Evolutionary conservation across 2,113 vertebrate genomes (phyloP).

Genomic region (Chionomys nivalis): DNA sequence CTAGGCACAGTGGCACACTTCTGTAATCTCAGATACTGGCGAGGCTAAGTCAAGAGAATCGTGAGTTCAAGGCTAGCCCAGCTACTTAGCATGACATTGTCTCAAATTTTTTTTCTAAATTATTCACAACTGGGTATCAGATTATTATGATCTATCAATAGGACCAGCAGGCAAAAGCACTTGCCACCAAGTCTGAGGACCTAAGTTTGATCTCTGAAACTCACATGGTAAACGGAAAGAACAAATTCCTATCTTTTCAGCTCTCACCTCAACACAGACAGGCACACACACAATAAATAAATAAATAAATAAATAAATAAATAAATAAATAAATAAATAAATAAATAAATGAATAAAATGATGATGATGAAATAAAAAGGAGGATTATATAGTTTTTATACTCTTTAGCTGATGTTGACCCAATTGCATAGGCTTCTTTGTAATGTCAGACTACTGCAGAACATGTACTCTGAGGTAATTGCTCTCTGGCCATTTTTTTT

Average conservation of each 20-base stretch:
- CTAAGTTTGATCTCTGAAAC: neutral
- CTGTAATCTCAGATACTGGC: neutral
- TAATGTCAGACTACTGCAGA: neutral
- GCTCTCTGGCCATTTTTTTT: neutral
- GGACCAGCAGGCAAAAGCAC: neutral
- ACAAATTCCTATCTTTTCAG: neutral
- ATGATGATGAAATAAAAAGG: neutral
- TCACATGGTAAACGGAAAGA: neutral
- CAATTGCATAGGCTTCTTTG: neutral
- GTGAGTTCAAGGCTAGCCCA: neutral
- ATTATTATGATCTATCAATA: neutral
- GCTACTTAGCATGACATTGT: neutral
- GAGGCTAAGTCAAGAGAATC: neutral
- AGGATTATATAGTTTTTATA: neutral
- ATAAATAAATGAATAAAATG: no score
- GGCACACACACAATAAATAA: neutral
- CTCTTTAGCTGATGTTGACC: neutral
- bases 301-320: neutral
- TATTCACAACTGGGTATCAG: neutral
- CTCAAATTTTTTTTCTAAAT: neutral
- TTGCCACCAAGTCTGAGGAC: neutral
- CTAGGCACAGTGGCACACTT: neutral
- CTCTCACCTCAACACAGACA: neutral
- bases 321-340: no score
- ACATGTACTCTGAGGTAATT: neutral